Conservation (phyloP, 2,113 vertebrate species). For the Oxyura jamaicensis region DNA sequence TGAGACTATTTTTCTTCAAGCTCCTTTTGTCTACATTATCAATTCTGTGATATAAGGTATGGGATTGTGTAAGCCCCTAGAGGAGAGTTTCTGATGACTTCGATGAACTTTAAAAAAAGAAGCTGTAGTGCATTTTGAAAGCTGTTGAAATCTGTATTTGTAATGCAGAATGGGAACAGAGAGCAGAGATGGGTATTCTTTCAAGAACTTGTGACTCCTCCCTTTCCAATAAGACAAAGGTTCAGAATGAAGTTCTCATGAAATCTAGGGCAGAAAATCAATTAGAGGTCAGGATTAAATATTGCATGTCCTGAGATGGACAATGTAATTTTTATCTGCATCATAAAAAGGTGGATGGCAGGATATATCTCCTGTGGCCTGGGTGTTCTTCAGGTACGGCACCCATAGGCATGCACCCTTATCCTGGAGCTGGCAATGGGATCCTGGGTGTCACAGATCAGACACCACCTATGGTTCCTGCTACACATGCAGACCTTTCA, state of each 20-base stretch:
- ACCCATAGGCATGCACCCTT: not conserved
- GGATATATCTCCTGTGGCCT: not conserved
- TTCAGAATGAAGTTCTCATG: not conserved
- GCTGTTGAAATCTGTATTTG: not conserved
- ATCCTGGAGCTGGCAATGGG: not conserved
- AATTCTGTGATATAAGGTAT: not conserved
- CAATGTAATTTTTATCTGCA: not conserved
- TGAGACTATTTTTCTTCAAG: conserved; percentile 2
- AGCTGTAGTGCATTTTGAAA: conserved; percentile 1
- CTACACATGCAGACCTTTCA: not conserved
- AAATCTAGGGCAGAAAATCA: not conserved
- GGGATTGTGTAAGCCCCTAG: not conserved
- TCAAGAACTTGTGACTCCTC: not conserved
- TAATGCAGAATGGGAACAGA: not conserved
- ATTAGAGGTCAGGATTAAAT: not conserved
- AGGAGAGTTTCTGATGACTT: conserved; percentile 21
- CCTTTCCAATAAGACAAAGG: not conserved
- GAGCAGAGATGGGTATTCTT: not conserved
- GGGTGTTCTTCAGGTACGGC: not conserved
- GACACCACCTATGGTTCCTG: not conserved
- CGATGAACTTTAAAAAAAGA: conserved; percentile 6
- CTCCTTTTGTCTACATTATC: not conserved
- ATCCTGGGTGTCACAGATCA: not conserved
- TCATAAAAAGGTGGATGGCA: not conserved
- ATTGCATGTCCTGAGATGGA: not conserved